Base-by-base conservation (phyloP, 2,797 vertebrate genomes). In the Poeciliopsis turneri region DNA sequence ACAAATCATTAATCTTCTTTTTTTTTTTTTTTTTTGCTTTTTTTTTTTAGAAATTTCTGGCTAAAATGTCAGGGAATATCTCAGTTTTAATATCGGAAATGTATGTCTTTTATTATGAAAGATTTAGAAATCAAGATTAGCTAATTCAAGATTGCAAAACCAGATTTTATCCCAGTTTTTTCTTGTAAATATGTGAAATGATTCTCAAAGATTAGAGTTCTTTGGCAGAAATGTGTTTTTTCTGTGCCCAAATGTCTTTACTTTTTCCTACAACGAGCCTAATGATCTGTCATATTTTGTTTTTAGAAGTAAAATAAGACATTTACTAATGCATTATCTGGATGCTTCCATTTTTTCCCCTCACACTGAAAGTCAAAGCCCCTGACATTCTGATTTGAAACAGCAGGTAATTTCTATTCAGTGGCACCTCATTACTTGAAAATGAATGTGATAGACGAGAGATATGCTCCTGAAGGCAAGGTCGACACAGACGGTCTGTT, bases 371-470 rank as follows among this genome's bases (percentile, higher is more conserved):
- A 68, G 47, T 45, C 6, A 6, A 80, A 49, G 72, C 74, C 76
- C 77, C 77, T 85, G 79, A 84, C 84, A 87, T 79, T 74, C 74
- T 75, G 68, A 61, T 64, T 70, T 77, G 78, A 88, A 88, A 87
- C 72, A 51, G 77, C 75, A 84, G 81, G 74, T 82, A 78, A 84
- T 90, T 90, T 88, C 78, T 86, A 87, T 88, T 82, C 86, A 90
- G 51, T 72, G 71, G 53, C 83, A 86, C 84, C 87, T 88, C 81
- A 88, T 88, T 89, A 89, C 36, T 79, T 79, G 77, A 79, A 93
- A 92, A 93, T 91, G 30, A 90, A 80, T 89, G 84, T 90, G 84
- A 87, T 81, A 61, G 76, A 87, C 83, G 74, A 79, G 75, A 82
- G 77, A 84, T 82, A 74, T 80, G 84, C 81, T 83, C 76, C 57